Evolutionary conservation across 2,113 vertebrate genomes (phyloP), one percentile per base, ranked within the genome.

Genomic region (Myiagra hebetior): DNA sequence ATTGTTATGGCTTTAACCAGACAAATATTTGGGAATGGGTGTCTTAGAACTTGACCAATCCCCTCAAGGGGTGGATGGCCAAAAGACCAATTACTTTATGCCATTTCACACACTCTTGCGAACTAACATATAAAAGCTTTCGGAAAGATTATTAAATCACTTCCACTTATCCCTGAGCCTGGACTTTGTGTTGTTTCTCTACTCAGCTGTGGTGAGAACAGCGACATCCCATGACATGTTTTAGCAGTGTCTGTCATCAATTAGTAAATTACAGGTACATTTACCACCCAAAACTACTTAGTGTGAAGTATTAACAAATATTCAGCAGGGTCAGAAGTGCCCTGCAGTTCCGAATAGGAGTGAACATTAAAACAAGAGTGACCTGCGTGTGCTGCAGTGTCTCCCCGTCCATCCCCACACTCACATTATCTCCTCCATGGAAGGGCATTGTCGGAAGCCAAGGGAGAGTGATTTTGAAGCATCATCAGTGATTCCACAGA

Each of bases 371-470:
- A 39, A 11, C 7, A 37, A 44, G 56, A 50, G 60, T 22, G 49
- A 31, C 18, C 52, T 33, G 52, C 8, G 18, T 21, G 12, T 42
- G 49, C 28, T 79, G 75, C 30, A 56, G 49, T 8, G 15, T 8
- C 44, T 74, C 65, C 73, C 69, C 60, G 41, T 1, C 35, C 79
- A 23, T 11, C 4, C 77, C 73, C 41, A 57, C 44, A 98, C 98
- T 98, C 95, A 98, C 98, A 81, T 65, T 52, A 98, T 96, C 79
- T 98, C 98, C 73, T 98, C 98, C 77, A 98, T 1, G 37, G 91
- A 91, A 1, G 85, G 97, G 53, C 98, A 98, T 2, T 86, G 94
- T 12, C 1, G 31, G 23, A 98, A 63, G 64, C 90, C 82, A 0
- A 42, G 26, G 4, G 68, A 73, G 2, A 98, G 97, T 0, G 41